Evolutionary conservation across 1,140 invertebrate genomes (phyloP), one percentile per base, ranked within the genome.

Genomic region (Drosophila sturtevanti): DNA sequence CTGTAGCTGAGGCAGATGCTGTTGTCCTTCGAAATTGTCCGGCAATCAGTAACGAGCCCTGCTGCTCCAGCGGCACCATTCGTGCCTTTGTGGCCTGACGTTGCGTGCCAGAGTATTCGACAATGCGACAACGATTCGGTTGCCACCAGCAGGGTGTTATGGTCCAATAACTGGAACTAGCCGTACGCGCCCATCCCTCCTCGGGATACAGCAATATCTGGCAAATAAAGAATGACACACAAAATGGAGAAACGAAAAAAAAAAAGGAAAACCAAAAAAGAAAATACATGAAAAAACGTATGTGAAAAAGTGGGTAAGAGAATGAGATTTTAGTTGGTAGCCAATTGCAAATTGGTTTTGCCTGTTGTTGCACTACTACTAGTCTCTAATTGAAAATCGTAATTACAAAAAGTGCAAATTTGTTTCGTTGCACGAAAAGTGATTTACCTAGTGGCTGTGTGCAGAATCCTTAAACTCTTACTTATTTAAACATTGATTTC

Each of bases 101-200:
- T 92, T 96, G 95, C 41, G 95, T 96, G 54, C 96, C 96, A 55
- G 95, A 95, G 27, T 96, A 95, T 92, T 97, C 96, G 21, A 96
- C 95, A 64, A 97, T 96, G 93, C 96, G 96, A 92, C 96, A 97
- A 11, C 95, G 93, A 73, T 94, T 95, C 48, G 94, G 93, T 68
- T 95, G 95, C 96, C 96, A 97, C 96, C 96, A 97, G 79, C 95
- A 95, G 51, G 96, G 95, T 87, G 96, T 96, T 72, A 97, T 93
- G n/a, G 96, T 95, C 96, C 96, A 97, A 92, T 97, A 96, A 24
- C 95, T 96, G 69, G 96, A 96, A 27, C 96, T 95, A 18, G 96
- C 96, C 73, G 95, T 96, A 64, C 96, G 94, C 38, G 96, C 96
- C 96, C 96, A 97, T 12, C 96, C 96, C 91, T 97, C 96, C 89